Evolutionary conservation across 23 tunicate species (phyloP), one percentile per base, ranked within the genome.

Genomic region (Halocynthia aurantium): DNA sequence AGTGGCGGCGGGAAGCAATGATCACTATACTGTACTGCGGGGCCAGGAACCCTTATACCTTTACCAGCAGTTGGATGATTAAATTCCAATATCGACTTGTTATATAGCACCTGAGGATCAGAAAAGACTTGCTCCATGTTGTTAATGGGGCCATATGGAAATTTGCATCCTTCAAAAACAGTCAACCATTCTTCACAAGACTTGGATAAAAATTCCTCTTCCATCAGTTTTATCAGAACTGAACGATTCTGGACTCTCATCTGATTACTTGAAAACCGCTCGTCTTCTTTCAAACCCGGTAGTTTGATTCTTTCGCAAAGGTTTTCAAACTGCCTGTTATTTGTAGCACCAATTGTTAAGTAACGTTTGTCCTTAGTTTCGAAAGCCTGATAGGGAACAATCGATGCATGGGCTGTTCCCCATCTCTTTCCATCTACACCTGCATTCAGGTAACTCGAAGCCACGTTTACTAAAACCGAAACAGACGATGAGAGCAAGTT

Each of bases 341-440:
- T 96, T 22, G 87, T 96, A 44, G 97, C 96, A 58, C 99, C 99
- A 53, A 96, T 70, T 10, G 99, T 96, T 7, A 96, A 54, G 75
- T 77, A 90, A 55, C 74, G 64, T 21, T 70, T 83, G 80, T 96
- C 96, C 60, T 96, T 96, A 18, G 99, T 90, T 83, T 78, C 52
- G 52, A 96, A 96, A 6, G 99, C 83, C 83, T 96, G 99, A 75
- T 96, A 96, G 8, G 99, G 99, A 22, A 96, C 99, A 53, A 96
- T 84, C 51, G 77, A 86, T 8, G 93, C 78, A 83, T 96, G 99
- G 6, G 83, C 99, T 7, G 99, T 96, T 20, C 99, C 99, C 87
- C 84, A 85, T 18, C 99, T 68, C 57, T 82, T 82, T 7, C 85
- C 88, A 57, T 89, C 99, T 11, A 85, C 71, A 8, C 86, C 93